Evolutionary conservation across 1,140 invertebrate species (phyloP).

Genomic region (Battus philenor): DNA sequence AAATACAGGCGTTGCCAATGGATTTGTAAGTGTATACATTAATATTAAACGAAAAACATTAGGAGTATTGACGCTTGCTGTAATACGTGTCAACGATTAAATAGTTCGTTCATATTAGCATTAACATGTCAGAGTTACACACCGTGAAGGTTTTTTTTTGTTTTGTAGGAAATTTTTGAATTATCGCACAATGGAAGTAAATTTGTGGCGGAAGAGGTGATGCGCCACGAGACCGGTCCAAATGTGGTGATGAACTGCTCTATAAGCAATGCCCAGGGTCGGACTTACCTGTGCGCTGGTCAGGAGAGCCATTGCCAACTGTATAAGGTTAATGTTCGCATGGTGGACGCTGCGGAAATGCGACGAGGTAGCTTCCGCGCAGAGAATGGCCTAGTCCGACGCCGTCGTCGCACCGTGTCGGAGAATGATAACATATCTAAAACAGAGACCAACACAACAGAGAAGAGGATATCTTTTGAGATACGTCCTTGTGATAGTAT

Average conservation of each 20-base stretch:
- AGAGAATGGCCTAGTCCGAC: slow-evolving; percentile 66
- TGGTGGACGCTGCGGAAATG: slow-evolving; percentile 74
- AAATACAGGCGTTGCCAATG: slow-evolving; percentile 96
- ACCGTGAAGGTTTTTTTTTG: slow-evolving; percentile 2
- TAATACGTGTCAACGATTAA: slow-evolving; percentile 45
- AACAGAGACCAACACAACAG: slow-evolving; percentile 63
- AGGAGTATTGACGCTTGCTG: slow-evolving; percentile 14
- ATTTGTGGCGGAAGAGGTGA: slow-evolving; percentile 90
- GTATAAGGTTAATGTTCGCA: slow-evolving; percentile 87
- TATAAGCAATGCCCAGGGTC: slow-evolving; percentile 75
- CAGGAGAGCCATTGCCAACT: slow-evolving; percentile 94
- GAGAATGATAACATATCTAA: slow-evolving; percentile 66
- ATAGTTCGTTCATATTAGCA: slow-evolving; percentile 16
- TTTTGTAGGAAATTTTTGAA: slow-evolving; percentile 92
- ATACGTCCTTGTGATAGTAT: slow-evolving; percentile 85
- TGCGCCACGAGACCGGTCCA: slow-evolving; percentile 90
- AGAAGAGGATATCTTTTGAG: slow-evolving; percentile 82
- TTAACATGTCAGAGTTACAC: not conserved
- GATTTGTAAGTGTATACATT: slow-evolving; percentile 84
- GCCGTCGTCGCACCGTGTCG: slow-evolving; percentile 56
- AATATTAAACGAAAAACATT: slow-evolving; percentile 23
- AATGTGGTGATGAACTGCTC: slow-evolving; percentile 95
- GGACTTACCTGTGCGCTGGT: slow-evolving; percentile 89
- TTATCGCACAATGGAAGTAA: slow-evolving; percentile 87
- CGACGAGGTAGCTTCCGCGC: slow-evolving; percentile 68